Percentiles rank a stretch among this genome's conserved stretches.
These are phyloP conservation scores for Sebastes baramenuke DNA, from an alignment of 2,797 vertebrate genomes.

Conservation along the genomic window DNA sequence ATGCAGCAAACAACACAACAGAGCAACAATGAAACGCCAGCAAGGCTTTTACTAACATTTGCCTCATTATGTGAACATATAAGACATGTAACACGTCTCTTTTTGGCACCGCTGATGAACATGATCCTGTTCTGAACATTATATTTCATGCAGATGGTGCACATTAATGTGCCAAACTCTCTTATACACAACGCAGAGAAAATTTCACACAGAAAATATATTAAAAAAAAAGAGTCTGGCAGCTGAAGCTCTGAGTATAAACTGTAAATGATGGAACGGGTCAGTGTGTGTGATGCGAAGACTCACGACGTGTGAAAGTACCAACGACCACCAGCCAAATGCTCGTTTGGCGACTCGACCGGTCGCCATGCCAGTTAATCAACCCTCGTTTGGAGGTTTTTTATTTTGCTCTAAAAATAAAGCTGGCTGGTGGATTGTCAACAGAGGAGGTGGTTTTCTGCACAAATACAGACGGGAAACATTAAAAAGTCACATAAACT, in stretches of 20 bases:
- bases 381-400: neutral
- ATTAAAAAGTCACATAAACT: neutral
- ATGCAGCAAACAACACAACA: neutral
- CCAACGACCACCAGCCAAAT: conserved; percentile 12
- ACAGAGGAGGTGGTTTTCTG: neutral
- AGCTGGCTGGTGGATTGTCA: neutral
- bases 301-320: conserved; percentile 15
- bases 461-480: neutral
- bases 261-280: neutral
- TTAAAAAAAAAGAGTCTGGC: neutral
- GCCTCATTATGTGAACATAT: neutral
- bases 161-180: neutral
- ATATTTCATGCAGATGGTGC: neutral
- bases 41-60: neutral
- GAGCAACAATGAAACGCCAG: neutral
- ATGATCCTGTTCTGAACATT: neutral
- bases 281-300: neutral
- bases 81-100: neutral
- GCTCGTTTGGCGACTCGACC: neutral
- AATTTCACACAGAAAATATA: neutral
- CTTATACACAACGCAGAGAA: neutral
- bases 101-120: neutral
- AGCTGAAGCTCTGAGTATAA: neutral
- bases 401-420: neutral
- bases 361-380: neutral